Percentiles rank a stretch among this genome's conserved stretches.
These are phyloP conservation scores for Diploptera punctata DNA, from an alignment of 2,888 invertebrate species.

Conservation along the genomic window DNA sequence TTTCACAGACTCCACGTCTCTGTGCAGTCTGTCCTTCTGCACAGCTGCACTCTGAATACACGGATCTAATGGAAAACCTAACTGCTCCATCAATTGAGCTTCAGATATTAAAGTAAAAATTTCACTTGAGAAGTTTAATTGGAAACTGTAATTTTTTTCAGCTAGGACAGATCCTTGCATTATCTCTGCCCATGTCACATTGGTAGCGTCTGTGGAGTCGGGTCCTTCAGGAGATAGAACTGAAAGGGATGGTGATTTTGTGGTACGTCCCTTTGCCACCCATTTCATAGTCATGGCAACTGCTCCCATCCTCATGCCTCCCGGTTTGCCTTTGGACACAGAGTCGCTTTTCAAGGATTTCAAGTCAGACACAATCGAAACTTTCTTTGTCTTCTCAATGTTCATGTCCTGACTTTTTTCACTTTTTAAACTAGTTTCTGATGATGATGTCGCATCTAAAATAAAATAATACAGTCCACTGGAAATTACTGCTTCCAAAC, in stretches of 20 bases:
- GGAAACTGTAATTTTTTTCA: constrained; percentile 53
- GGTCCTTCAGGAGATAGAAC: not conserved
- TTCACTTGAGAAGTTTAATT: constrained; percentile 67
- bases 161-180: constrained; percentile 70
- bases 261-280: constrained; percentile 35
- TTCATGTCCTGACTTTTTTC: too few relatives aligned
- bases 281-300: constrained; percentile 41
- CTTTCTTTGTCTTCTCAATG: too few relatives aligned
- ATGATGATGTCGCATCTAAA: too few relatives aligned
- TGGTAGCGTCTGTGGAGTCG: constrained; percentile 31
- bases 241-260: too few relatives aligned
- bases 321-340: not conserved
- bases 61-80: constrained; percentile 65
- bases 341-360: too few relatives aligned
- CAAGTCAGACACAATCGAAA: too few relatives aligned
- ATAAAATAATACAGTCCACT: too few relatives aligned
- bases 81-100: constrained; percentile 75
- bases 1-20: constrained; percentile 67
- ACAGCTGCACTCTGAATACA: constrained; percentile 63
- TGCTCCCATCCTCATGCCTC: constrained; percentile 43
- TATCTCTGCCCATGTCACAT: constrained; percentile 73
- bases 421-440: too few relatives aligned
- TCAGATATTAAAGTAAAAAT: constrained; percentile 74
- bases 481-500: too few relatives aligned
- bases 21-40: constrained; percentile 68